These are phyloP conservation scores for Drosophila ananassae DNA, from an alignment of 1,140 invertebrate species.

Conservation along the genomic window DNA sequence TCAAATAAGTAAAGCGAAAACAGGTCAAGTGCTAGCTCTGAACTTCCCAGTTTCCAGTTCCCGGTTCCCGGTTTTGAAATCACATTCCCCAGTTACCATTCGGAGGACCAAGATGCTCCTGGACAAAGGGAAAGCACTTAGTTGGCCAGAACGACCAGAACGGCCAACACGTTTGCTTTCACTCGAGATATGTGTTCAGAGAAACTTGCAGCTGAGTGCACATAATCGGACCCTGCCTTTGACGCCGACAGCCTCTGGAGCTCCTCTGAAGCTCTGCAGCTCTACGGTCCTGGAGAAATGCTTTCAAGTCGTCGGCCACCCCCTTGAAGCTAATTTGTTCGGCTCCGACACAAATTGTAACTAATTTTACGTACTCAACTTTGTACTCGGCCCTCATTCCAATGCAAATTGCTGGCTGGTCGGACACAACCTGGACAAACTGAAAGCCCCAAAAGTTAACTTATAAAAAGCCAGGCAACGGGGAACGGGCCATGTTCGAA, in stretches of 20 bases:
- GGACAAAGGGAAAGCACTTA: slow-evolving; percentile 35
- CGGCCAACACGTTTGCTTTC: slow-evolving; percentile 34
- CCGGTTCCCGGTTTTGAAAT: neutral
- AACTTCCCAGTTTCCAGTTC: slow-evolving; percentile 40
- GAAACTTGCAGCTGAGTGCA: slow-evolving; percentile 51
- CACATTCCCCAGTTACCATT: neutral
- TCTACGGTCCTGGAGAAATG: slow-evolving; percentile 11
- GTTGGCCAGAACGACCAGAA: slow-evolving; percentile 21
- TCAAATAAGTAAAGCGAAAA: slow-evolving; percentile 45
- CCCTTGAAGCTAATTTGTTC: slow-evolving; percentile 36
- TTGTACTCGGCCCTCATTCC: slow-evolving; percentile 30
- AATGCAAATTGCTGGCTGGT: slow-evolving; percentile 39
- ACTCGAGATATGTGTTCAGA: slow-evolving; percentile 15
- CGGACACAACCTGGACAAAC: slow-evolving; percentile 41
- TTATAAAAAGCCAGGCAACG: slow-evolving; percentile 14
- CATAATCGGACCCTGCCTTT: slow-evolving; percentile 45
- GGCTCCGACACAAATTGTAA: slow-evolving; percentile 47
- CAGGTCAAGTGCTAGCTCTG: slow-evolving; percentile 68
- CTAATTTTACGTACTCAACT: slow-evolving; percentile 32
- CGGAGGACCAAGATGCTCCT: slow-evolving; percentile 12
- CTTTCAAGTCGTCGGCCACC: slow-evolving; percentile 31
- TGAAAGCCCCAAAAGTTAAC: slow-evolving; percentile 22
- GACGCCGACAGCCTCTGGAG: slow-evolving; percentile 6
- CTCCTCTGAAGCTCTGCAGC: neutral
- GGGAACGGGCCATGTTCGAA: slow-evolving; percentile 13